Base-by-base conservation (phyloP, 2,113 vertebrate genomes). In the Scomber colias region DNA sequence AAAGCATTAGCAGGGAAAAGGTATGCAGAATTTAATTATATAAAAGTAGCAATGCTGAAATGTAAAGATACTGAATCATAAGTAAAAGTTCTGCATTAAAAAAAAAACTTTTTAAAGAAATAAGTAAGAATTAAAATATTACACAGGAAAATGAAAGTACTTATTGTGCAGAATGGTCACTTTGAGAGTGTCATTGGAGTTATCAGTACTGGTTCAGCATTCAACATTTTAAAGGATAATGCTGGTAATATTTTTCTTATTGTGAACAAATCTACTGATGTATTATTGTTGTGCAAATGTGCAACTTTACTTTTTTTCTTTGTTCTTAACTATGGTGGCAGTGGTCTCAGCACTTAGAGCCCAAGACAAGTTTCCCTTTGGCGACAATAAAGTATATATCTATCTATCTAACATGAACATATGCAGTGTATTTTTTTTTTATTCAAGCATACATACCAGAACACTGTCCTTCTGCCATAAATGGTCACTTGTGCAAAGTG, bases 401-500 rank as follows among this genome's bases (percentile, higher is more conserved):
- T 21, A 21, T 21, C 21, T 21, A 21, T 21, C 21, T 59, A 17
- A 15, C 4, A 31, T 9, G 0, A 61, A 73, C 49, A 72, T n/a
- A 0, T 12, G 46, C 19, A 44, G 14, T 11, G 14, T 13, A 13
- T 30, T 67, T 84, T 75, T 67, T 60, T 79, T 65, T 79, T 10
- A 70, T 24, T 24, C 14, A 14, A 16, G 51, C 24, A 30, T 12
- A 62, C 19, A 35, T 14, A 35, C 24, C 9, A 9, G 35, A 9
- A 40, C 35, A 61, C 8, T 30, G 16, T 54, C 46, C 19, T 46
- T 19, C 46, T 55, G 44, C n/a, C 51, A 19, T 1, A 54, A 63
- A 63, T 30, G 27, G 44, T 44, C 48, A 62, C 16, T 31, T 1
- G 14, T 53, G 16, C 31, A 64, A 13, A 46, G 46, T 46, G 48